Conservation (phyloP, 2,888 invertebrate genomes). For the Willowsia nigromaculata region DNA sequence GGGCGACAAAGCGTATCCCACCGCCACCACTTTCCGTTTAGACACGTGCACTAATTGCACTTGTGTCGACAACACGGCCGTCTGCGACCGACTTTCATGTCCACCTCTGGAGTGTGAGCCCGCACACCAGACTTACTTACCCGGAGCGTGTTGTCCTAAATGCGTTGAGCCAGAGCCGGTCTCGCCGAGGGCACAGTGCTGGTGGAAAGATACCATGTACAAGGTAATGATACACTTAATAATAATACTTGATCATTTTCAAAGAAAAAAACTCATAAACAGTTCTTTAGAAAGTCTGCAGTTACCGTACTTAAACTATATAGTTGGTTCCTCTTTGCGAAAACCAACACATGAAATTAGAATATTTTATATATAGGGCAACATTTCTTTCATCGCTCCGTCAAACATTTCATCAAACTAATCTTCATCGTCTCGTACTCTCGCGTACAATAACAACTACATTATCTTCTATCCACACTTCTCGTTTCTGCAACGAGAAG, state of each 20-base stretch:
- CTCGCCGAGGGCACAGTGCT: conserved; percentile 76
- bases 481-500: no score
- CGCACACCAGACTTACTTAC: conserved; percentile 82
- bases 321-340: not conserved
- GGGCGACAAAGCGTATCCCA: conserved; percentile 85
- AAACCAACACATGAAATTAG: not conserved
- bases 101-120: conserved; percentile 93
- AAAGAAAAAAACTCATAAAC: conserved; percentile 4
- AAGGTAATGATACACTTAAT: conserved; percentile 72
- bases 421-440: conserved; percentile 9
- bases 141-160: conserved; percentile 78
- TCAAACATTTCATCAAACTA: conserved; percentile 63
- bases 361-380: conserved; percentile 9
- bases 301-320: not conserved
- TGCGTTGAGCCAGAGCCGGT: conserved; percentile 77
- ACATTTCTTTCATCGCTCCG: conserved; percentile 59
- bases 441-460: not conserved
- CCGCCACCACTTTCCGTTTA: conserved; percentile 84
- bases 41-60: conserved; percentile 89
- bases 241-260: not conserved
- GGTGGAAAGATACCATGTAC: conserved; percentile 75
- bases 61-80: conserved; percentile 89
- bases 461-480: no score
- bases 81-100: conserved; percentile 90
- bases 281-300: not conserved